These are phyloP conservation scores for Tetrao urogallus DNA, from an alignment of 2,113 vertebrate genomes.

Conservation along the genomic window DNA sequence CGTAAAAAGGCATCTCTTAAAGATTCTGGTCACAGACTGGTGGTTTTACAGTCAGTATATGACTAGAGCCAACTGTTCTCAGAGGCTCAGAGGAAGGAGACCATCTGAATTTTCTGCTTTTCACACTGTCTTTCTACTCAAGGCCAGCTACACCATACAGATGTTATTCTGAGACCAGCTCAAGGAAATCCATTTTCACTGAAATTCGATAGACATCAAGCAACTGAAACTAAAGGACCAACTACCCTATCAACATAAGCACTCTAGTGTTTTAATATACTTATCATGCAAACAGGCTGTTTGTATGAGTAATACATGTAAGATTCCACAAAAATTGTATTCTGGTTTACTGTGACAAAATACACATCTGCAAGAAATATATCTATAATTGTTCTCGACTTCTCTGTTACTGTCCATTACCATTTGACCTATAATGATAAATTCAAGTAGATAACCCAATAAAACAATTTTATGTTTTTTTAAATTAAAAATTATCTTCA, in stretches of 20 bases:
- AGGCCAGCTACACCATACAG: neutral
- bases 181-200: neutral
- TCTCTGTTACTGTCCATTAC: neutral
- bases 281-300: neutral
- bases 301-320: neutral
- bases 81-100: neutral
- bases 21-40: conserved; percentile 55
- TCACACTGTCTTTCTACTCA: neutral
- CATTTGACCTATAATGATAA: neutral
- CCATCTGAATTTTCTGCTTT: neutral
- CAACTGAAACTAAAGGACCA: neutral
- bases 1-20: conserved; percentile 56
- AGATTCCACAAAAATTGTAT: neutral
- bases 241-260: neutral
- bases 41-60: conserved; percentile 49
- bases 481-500: neutral
- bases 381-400: fast-evolving
- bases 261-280: neutral
- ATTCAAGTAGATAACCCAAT: neutral
- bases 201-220: neutral
- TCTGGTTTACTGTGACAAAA: neutral
- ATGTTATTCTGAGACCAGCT: neutral
- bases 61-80: conserved; percentile 42
- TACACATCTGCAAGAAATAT: neutral
- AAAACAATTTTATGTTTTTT: neutral